A percentile compares a stretch with the other conserved stretches of the same genome.
These are phyloP conservation scores for Steinernema carpocapsae DNA, from an alignment of 2,888 invertebrate species.

Conservation along the genomic window DNA sequence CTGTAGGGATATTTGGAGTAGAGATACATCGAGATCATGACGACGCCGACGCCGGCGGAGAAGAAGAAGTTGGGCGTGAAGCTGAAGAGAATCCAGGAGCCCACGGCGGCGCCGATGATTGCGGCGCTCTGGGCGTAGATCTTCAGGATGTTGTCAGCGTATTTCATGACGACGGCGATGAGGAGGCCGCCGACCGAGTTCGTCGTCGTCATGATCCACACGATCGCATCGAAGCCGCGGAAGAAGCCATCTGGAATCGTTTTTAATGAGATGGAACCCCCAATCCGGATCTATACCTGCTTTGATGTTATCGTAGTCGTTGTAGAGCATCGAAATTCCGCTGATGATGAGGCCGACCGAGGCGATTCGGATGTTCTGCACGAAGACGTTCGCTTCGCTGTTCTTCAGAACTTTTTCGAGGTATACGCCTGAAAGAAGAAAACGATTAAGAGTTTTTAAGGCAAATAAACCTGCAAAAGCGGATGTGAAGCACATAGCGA, in stretches of 20 bases:
- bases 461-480: conserved; percentile 61
- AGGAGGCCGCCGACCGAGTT: conserved; percentile 66
- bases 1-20: conserved; percentile 73
- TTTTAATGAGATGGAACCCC: background rate
- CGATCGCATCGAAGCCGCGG: conserved; percentile 64
- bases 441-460: background rate
- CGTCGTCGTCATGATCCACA: conserved; percentile 62
- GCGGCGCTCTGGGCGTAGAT: conserved; percentile 91
- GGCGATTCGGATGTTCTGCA: conserved; percentile 95
- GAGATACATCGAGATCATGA: conserved; percentile 82
- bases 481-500: conserved; percentile 67
- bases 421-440: conserved; percentile 79
- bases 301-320: conserved; percentile 62
- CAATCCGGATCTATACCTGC: conserved; percentile 50
- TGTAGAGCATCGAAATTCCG: conserved; percentile 72
- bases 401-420: conserved; percentile 94
- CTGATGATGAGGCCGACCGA: conserved; percentile 89
- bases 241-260: conserved; percentile 60
- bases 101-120: conserved; percentile 90
- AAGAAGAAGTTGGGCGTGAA: conserved; percentile 87
- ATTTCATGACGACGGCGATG: conserved; percentile 94
- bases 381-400: conserved; percentile 81
- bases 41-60: conserved; percentile 70
- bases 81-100: conserved; percentile 88
- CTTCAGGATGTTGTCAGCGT: conserved; percentile 96